Evolutionary conservation across 2,797 vertebrate genomes (phyloP).

Genomic region (Amazona finschi): DNA sequence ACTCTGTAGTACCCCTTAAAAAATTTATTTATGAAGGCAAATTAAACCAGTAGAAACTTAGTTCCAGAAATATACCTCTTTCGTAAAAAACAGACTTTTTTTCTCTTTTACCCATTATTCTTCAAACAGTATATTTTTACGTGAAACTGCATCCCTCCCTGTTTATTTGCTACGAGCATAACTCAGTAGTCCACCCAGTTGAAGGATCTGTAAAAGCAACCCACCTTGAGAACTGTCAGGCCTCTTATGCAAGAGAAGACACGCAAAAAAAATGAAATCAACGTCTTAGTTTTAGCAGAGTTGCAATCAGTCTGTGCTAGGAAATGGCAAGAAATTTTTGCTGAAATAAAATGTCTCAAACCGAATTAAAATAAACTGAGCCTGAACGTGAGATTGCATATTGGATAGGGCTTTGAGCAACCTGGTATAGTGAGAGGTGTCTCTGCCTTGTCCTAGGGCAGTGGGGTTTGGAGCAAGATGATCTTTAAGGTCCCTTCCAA

Average conservation of each 20-base stretch:
- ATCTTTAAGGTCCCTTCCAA: neutral
- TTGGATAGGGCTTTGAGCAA: neutral
- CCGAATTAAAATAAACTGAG: neutral
- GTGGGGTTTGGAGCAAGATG: neutral
- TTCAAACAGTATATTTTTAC: neutral
- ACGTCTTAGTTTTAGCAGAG: neutral
- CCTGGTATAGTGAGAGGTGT: neutral
- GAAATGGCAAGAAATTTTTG: neutral
- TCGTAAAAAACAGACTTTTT: neutral
- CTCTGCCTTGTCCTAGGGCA: neutral
- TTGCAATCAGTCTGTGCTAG: neutral
- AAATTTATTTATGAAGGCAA: neutral
- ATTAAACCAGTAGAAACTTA: neutral
- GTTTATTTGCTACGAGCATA: neutral
- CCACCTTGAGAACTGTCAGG: neutral
- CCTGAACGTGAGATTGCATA: neutral
- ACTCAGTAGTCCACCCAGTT: neutral
- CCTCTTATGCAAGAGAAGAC: neutral
- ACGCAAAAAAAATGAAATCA: neutral
- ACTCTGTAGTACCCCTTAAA: neutral
- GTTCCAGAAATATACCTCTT: neutral
- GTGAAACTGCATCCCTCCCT: neutral
- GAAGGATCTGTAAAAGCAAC: neutral
- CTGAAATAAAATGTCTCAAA: neutral
- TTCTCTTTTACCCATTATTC: neutral